A percentile compares a stretch with the other conserved stretches of the same genome.
Evolutionary conservation across 2,113 vertebrate genomes (phyloP).

Genomic region (Scytalopus superciliaris): DNA sequence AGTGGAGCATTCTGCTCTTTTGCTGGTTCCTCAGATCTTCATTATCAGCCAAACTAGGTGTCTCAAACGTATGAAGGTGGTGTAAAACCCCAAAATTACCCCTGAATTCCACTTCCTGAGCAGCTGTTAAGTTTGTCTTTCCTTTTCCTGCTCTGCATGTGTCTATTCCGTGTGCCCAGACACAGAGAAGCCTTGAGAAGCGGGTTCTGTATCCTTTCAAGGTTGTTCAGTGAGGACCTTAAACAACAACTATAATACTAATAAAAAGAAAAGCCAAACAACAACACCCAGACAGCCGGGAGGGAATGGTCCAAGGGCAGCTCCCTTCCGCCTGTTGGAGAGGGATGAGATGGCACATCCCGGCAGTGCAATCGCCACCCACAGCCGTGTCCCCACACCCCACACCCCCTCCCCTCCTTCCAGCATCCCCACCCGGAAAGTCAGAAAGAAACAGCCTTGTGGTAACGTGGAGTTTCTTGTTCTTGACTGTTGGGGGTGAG

Average conservation of each 20-base stretch:
- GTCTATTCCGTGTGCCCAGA: neutral
- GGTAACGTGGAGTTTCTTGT: neutral
- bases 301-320: neutral
- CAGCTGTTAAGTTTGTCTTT: neutral
- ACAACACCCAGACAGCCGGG: neutral
- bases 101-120: neutral
- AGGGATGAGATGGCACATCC: neutral
- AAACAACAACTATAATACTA: neutral
- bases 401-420: neutral
- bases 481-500: neutral
- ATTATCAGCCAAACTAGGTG: neutral
- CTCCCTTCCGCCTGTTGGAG: neutral
- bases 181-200: neutral
- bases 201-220: neutral
- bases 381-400: neutral
- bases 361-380: conserved; percentile 5
- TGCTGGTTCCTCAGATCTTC: neutral
- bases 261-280: neutral
- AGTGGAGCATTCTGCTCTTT: neutral
- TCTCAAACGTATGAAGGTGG: neutral
- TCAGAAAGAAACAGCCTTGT: neutral
- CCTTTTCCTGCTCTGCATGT: neutral
- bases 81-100: neutral
- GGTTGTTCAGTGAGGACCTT: neutral
- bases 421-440: neutral